Base-by-base conservation (phyloP, 2,797 vertebrate species). In the Gallirallus australis region DNA sequence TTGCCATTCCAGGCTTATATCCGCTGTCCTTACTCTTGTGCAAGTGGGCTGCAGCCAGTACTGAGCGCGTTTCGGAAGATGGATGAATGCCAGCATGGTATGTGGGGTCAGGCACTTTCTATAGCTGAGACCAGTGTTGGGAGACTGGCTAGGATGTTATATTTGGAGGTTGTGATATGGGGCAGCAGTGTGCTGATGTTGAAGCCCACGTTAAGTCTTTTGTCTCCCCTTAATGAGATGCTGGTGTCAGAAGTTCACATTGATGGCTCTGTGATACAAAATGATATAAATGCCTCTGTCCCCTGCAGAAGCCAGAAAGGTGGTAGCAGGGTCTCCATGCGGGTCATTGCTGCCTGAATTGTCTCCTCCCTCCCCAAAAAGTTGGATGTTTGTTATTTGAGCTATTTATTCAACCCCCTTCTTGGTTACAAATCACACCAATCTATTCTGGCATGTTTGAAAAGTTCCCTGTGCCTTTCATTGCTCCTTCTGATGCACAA, bases 351-450 rank as follows among this genome's bases (percentile, higher is more conserved):
- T 94, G 75, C 75, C 68, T 66, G 76, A 47, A 25, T 68, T 47
- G 17, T 81, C 64, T 85, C 47, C 60, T 68, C 6, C 30, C 9
- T 9, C 4, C 1, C 18, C 0, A 7, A 17, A 13, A 54, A 89
- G 53, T 57, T 60, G 66, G 35, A 10, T 93, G 19, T 61, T 86
- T 86, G 63, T 90, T 93, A 48, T 84, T 82, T 50, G 80, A 93
- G 48, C 71, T 92, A 64, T 95, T 94, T 94, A 61, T 85, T 82
- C 53, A 71, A 20, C 61, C 56, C 53, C 89, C 16, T 53, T 94
- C 86, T 80, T 90, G 28, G 82, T 95, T 92, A 87, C 93, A 92
- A 85, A 89, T 93, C 57, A 78, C 57, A 23, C 53, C 85, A n/a
- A 87, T 39, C 89, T 82, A 33, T 94, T 93, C 82, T 93, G 86